These are phyloP conservation scores for Drosophila ustulata DNA, from an alignment of 2,888 invertebrate genomes.

Conservation along the genomic window DNA sequence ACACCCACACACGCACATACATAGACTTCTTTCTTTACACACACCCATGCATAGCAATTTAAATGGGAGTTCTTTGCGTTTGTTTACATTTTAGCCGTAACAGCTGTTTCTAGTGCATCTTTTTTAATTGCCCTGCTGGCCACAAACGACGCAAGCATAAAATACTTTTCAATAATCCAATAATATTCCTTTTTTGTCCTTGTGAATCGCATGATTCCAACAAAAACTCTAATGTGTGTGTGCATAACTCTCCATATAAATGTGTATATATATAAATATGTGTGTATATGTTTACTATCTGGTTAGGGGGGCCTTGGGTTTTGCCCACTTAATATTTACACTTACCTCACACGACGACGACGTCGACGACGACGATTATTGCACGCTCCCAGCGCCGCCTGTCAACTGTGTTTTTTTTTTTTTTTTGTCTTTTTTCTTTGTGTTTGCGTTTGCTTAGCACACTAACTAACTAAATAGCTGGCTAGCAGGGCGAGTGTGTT, in stretches of 20 bases:
- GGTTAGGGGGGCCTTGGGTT: constrained; percentile 32
- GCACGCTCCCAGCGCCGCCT: constrained; percentile 30
- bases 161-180: background rate
- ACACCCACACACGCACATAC: background rate
- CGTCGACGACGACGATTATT: constrained; percentile 21
- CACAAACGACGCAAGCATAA: no score
- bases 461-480: constrained; percentile 3
- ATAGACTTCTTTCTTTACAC: no score
- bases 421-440: constrained; percentile 18
- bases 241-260: constrained; percentile 15
- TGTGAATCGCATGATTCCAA: background rate
- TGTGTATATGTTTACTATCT: constrained; percentile 38
- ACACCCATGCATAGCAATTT: background rate
- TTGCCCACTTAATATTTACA: constrained; percentile 36
- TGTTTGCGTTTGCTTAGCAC: constrained; percentile 22
- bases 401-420: constrained; percentile 38
- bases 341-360: constrained; percentile 49
- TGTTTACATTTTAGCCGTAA: background rate
- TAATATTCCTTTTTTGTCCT: background rate
- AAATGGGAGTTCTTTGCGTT: constrained; percentile 1
- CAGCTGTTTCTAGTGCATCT: background rate
- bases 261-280: no score
- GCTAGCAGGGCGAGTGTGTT: background rate
- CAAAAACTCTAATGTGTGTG: constrained; percentile 6
- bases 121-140: no score